These are phyloP conservation scores for Hiodon tergisus DNA, from an alignment of 2,113 vertebrate species.

Conservation along the genomic window DNA sequence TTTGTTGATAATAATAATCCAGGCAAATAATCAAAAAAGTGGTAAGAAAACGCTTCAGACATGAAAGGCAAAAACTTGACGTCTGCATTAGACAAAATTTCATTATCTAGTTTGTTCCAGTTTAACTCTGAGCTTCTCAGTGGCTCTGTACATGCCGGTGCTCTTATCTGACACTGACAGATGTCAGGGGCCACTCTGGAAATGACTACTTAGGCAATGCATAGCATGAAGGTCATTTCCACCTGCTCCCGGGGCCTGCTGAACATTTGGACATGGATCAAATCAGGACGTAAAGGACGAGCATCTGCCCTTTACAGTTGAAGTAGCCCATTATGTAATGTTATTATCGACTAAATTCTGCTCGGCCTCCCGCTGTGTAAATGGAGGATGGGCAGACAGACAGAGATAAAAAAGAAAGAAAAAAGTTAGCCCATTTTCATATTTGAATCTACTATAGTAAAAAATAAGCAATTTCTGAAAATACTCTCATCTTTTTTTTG, in stretches of 20 bases:
- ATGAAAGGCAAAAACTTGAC: neutral
- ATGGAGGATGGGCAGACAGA: constrained; percentile 36
- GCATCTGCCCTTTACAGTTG: constrained; percentile 39
- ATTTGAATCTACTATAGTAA: constrained; percentile 31
- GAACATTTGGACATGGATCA: constrained; percentile 36
- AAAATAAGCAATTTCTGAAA: constrained; percentile 39
- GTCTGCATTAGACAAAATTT: neutral
- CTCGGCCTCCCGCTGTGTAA: constrained; percentile 35
- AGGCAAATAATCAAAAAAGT: constrained; percentile 15
- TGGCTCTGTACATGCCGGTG: neutral
- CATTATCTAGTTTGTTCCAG: neutral
- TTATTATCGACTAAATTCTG: constrained; percentile 22
- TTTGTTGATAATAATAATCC: constrained; percentile 33
- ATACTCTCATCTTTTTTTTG: constrained; percentile 41
- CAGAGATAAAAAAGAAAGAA: constrained; percentile 28
- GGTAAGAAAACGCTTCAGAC: neutral
- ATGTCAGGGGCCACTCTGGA: neutral
- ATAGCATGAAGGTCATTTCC: constrained; percentile 42
- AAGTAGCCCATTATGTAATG: constrained; percentile 33
- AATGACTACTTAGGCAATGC: constrained; percentile 33
- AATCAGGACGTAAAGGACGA: constrained; percentile 33
- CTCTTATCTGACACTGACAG: neutral
- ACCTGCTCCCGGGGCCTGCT: constrained; percentile 27
- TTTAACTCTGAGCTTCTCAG: neutral
- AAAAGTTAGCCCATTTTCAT: constrained; percentile 37